These are phyloP conservation scores for Ladona fulva DNA, from an alignment of 1,140 invertebrate genomes.

Conservation along the genomic window DNA sequence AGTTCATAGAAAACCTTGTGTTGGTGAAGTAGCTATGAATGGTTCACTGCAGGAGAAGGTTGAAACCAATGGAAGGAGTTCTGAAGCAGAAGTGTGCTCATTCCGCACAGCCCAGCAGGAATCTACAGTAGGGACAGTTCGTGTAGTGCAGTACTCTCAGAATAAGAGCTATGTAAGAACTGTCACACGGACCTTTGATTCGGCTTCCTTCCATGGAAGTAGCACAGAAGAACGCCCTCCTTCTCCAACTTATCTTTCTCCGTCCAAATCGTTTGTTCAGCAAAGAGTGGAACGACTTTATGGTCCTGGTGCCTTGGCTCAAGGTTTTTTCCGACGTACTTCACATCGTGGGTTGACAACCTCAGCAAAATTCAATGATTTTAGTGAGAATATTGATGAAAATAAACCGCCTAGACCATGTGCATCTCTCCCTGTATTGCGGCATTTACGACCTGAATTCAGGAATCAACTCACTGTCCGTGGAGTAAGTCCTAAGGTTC, in stretches of 20 bases:
- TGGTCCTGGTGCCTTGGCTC: constrained; percentile 71
- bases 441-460: constrained; percentile 74
- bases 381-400: constrained; percentile 23
- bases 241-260: neutral
- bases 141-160: constrained; percentile 32
- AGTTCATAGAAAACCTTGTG: constrained; percentile 14
- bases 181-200: constrained; percentile 20
- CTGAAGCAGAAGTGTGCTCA: neutral
- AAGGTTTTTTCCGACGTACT: constrained; percentile 55
- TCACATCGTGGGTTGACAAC: neutral
- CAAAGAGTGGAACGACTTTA: constrained; percentile 78
- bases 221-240: neutral
- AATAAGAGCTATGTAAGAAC: constrained; percentile 31
- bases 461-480: constrained; percentile 63
- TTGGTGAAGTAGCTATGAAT: constrained; percentile 15
- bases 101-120: neutral
- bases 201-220: constrained; percentile 23
- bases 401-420: neutral
- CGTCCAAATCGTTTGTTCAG: constrained; percentile 64
- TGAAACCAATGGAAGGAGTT: neutral
- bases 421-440: constrained; percentile 53
- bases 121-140: constrained; percentile 27
- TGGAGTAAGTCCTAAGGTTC: neutral
- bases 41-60: neutral
- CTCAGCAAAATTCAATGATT: neutral